Percentiles rank a stretch among this genome's conserved stretches.
phyloP scores from a whole-genome alignment of 1,140 invertebrate species.

The Drosophila arizonae region DNA sequence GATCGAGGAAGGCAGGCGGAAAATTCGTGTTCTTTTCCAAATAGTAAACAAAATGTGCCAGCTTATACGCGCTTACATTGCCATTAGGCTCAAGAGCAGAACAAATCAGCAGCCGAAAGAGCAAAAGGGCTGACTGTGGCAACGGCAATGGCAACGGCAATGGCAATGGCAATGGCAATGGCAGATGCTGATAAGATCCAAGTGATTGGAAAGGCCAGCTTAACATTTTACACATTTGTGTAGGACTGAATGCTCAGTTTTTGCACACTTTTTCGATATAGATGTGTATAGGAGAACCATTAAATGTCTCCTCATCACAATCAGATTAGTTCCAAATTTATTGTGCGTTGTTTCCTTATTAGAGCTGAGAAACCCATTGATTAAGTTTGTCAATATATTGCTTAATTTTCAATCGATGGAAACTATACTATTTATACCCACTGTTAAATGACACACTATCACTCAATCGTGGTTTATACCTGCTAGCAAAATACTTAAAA shows the following conservation, averaged over 20 bases:
- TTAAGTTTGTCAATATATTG: too few species aligned
- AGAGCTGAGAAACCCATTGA: too few species aligned
- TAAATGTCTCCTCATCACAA: too few species aligned
- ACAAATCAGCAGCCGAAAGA: slow-evolving; percentile 1
- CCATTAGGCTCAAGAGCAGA: slow-evolving; percentile 59
- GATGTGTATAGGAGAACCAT: fast-evolving
- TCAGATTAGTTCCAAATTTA: too few species aligned
- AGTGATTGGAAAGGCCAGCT: slow-evolving; percentile 50
- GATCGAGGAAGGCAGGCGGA: not conserved
- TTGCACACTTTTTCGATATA: not conserved
- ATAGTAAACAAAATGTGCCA: slow-evolving; percentile 48
- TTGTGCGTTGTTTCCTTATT: too few species aligned
- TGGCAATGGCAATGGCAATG: slow-evolving; percentile 34
- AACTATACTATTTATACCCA: too few species aligned
- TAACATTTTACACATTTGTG: slow-evolving; percentile 50
- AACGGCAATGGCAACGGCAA: slow-evolving; percentile 29
- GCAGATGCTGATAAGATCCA: slow-evolving; percentile 50
- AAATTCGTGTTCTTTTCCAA: slow-evolving; percentile 36
- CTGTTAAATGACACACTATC: too few species aligned
- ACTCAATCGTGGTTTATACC: too few species aligned
- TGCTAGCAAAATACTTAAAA: too few species aligned
- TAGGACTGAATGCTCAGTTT: slow-evolving; percentile 54
- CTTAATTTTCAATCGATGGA: too few species aligned
- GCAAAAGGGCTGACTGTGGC: not conserved
- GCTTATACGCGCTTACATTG: slow-evolving; percentile 73